Percentiles rank a stretch among this genome's conserved stretches.
phyloP scores from a whole-genome alignment of 2,797 vertebrate genomes.

The Hypotaenidia okinawae region DNA sequence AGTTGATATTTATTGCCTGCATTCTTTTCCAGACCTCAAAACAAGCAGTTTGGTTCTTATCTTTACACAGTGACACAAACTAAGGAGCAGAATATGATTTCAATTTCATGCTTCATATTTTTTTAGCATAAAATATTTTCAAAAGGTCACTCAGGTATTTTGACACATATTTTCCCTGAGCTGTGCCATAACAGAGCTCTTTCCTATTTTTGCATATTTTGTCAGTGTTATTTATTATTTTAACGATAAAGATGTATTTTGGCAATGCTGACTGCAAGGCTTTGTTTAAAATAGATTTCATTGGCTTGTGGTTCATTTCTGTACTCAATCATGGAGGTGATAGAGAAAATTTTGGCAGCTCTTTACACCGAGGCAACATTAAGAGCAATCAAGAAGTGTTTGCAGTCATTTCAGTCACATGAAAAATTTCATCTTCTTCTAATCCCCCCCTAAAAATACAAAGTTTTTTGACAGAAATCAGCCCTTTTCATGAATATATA shows the following conservation, averaged over 20 bases:
- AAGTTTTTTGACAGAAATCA: constrained; percentile 9
- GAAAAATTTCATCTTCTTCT: constrained; percentile 20
- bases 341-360: constrained; percentile 46
- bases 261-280: constrained; percentile 32
- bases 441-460: neutral
- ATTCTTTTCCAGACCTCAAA: constrained; percentile 26
- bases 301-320: constrained; percentile 32
- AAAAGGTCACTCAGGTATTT: constrained; percentile 39
- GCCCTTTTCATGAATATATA: neutral
- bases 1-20: neutral
- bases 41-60: constrained; percentile 25
- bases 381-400: constrained; percentile 35
- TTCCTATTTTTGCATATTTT: constrained; percentile 31
- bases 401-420: constrained; percentile 15
- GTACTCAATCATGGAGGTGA: constrained; percentile 25
- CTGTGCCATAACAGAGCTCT: neutral
- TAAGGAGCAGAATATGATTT: neutral
- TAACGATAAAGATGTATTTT: constrained; percentile 40
- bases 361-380: constrained; percentile 12
- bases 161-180: neutral
- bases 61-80: neutral
- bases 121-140: constrained; percentile 7
- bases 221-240: constrained; percentile 53
- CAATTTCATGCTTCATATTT: neutral
- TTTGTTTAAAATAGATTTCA: constrained; percentile 59